Conservation (phyloP, 2,113 vertebrate genomes). For the Chloebia gouldiae region DNA sequence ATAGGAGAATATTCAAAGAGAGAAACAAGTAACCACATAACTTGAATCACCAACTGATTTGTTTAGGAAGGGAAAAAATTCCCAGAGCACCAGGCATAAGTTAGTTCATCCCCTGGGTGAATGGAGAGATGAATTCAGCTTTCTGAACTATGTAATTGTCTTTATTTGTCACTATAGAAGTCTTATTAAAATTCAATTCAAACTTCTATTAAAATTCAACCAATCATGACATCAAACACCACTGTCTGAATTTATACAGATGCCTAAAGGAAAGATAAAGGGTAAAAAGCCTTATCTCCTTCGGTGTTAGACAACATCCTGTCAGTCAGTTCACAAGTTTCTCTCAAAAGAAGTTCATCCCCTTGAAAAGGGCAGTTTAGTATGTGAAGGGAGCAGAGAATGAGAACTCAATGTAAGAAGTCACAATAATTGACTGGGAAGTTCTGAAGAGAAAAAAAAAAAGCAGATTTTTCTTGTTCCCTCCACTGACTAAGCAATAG, state of each 20-base stretch:
- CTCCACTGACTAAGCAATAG: not conserved
- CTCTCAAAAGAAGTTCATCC: not conserved
- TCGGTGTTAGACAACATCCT: not conserved
- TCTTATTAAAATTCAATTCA: slow-evolving; percentile 10
- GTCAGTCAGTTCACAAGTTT: not conserved
- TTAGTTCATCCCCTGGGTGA: not conserved
- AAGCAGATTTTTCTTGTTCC: not conserved
- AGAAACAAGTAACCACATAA: not conserved
- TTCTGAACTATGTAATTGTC: not conserved
- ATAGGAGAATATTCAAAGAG: not conserved
- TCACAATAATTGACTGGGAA: not conserved
- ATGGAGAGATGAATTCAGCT: not conserved
- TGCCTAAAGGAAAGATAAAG: slow-evolving; percentile 30
- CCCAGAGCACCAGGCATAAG: not conserved
- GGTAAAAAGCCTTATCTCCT: slow-evolving; percentile 7
- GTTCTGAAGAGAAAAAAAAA: not conserved
- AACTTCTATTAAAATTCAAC: slow-evolving; percentile 33
- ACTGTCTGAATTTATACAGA: slow-evolving; percentile 10
- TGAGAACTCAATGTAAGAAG: not conserved
- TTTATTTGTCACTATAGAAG: not conserved
- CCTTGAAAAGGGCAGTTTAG: slow-evolving; percentile 8
- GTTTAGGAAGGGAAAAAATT: not conserved
- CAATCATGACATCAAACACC: slow-evolving; percentile 12
- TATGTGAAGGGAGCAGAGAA: not conserved
- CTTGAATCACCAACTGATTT: not conserved